phyloP scores from a whole-genome alignment of 1,140 invertebrate genomes.

The Macrobrachium nipponense region DNA sequence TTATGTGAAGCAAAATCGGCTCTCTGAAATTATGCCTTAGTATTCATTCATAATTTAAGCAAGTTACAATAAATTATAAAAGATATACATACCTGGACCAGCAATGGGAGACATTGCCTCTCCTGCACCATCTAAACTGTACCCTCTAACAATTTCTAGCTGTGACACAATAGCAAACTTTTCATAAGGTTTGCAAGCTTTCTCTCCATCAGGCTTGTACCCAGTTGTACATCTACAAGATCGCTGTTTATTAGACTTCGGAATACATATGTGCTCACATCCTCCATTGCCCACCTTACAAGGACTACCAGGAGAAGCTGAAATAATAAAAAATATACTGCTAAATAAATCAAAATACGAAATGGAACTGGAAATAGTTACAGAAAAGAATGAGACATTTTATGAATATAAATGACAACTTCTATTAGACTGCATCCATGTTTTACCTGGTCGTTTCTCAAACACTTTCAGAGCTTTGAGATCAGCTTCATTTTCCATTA shows the following conservation, averaged over 20 bases:
- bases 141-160: constrained; percentile 87
- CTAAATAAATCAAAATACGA: constrained; percentile 35
- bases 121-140: constrained; percentile 83
- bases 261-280: constrained; percentile 94
- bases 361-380: background rate
- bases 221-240: constrained; percentile 90
- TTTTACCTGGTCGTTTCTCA: constrained; percentile 79
- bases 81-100: constrained; percentile 74
- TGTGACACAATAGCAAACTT: constrained; percentile 94
- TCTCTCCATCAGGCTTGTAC: constrained; percentile 79
- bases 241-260: constrained; percentile 76
- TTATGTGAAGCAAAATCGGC: too few species aligned
- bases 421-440: constrained; percentile 36
- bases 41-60: background rate
- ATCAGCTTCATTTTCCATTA: constrained; percentile 88
- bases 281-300: constrained; percentile 89
- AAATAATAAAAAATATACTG: constrained; percentile 64
- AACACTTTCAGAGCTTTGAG: constrained; percentile 90
- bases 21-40: background rate
- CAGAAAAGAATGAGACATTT: too few species aligned
- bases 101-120: constrained; percentile 96
- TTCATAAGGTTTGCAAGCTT: constrained; percentile 83
- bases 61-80: background rate
- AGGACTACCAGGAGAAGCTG: constrained; percentile 78
- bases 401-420: background rate